Evolutionary conservation across 2,113 vertebrate species (phyloP), one percentile per base, ranked within the genome.

Genomic region (Symphodus melops): DNA sequence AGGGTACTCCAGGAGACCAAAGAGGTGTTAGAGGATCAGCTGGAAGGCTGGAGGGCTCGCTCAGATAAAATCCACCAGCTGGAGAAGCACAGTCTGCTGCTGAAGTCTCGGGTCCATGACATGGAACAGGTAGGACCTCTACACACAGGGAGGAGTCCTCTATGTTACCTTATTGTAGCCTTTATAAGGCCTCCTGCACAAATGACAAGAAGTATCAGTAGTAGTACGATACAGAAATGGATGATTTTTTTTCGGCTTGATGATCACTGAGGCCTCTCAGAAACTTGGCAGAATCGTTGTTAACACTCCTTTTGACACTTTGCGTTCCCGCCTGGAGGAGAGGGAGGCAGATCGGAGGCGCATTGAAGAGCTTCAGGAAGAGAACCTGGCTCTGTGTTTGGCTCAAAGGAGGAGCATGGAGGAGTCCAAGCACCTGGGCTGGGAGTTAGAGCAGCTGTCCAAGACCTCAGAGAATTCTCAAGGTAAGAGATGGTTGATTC

Each of bases 1-100:
- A 96, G 96, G 85, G 96, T 99, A 76, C 93, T 99, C 73, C 92
- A 98, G 82, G 98, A 99, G 94, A 99, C 98, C 85, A 99, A 99
- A 92, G 96, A 95, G 25, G 97, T 99, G 95, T 85, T 99, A 88
- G 97, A 99, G 85, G 97, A 99, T 85, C 98, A 99, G 41, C 68
- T 99, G 63, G 96, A 95, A 80, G 96, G 96, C 56, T 96, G 93
- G 66, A 93, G 97, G 88, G 93, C 95, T 28, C 97, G 97, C 74
- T 97, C 96, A 5, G 98, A 99, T 92, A 97, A 97, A 92, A 91
- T 99, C 69, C 98, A 99, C 72, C 97, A 99, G 89, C 91, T 99
- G 68, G 97, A 99, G 90, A 99, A 99, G 81, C 96, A 99, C 77
- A 96, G 94, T 81, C 93, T 99, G 82, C 95, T 98, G 46, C 83